Base-by-base conservation (phyloP, 2,797 vertebrate genomes). In the Ctenopoma multispine region DNA sequence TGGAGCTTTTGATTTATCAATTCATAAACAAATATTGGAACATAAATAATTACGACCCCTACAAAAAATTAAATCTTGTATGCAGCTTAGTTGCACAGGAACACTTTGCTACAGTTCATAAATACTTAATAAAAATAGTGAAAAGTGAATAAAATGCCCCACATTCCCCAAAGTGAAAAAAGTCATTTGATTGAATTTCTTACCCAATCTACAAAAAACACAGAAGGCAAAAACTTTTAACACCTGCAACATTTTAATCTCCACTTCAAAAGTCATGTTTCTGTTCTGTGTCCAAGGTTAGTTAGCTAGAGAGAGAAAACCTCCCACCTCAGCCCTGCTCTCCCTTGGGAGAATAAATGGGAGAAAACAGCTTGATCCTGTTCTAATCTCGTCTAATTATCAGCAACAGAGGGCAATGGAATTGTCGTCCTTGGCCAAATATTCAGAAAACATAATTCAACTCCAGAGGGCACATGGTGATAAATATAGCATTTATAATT, bases 301-400 rank as follows among this genome's bases (percentile, higher is more conserved):
- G 41, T 51, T 67, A 21, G 41, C 67, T 48, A 60, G 47, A 70
- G 40, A 44, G 67, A 12, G 38, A 46, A 46, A 76, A 67, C 29
- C 61, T 71, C 70, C 65, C 70, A 59, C 53, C 29, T 48, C 40
- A 24, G 36, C 50, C 20, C 14, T 58, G 57, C 58, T 66, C 49
- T 71, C 68, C 54, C 51, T 29, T 58, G 56, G 60, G 54, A 84
- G 69, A 65, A 80, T 64, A 80, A 84, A 86, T 80, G 58, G 40
- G 58, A 66, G 73, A 72, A 82, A 89, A 80, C 80, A 57, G 77
- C 72, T 69, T 86, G 75, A 83, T 86, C 54, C 63, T 51, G 46
- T 29, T 84, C 72, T 84, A 84, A 84, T 90, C 63, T 73, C 0
- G 3, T 83, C 69, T 84, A 82, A 87, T 85, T 87, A 77, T 65